These are phyloP conservation scores for Sebastes reedi DNA, from an alignment of 2,797 vertebrate species.

Conservation along the genomic window DNA sequence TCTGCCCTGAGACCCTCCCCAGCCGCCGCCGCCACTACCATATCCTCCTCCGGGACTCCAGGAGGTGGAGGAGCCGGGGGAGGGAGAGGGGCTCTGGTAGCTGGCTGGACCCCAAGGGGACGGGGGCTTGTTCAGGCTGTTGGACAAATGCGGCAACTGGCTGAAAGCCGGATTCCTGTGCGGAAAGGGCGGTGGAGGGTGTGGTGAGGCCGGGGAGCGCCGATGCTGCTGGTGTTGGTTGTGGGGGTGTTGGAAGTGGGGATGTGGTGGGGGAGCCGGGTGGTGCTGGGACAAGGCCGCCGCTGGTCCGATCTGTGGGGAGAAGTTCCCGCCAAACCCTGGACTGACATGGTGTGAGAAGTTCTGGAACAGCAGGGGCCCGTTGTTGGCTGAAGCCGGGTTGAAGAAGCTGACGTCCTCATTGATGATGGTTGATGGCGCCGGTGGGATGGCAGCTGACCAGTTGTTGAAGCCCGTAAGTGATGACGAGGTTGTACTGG, in stretches of 20 bases:
- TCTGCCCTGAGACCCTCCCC: constrained; percentile 96
- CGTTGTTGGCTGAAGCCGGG: constrained; percentile 96
- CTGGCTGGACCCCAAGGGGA: constrained; percentile 95
- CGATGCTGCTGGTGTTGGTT: constrained; percentile 98
- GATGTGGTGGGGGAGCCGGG: constrained; percentile 89
- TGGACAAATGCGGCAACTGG: constrained; percentile 97
- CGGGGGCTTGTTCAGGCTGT: constrained; percentile 97
- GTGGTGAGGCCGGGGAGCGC: constrained; percentile 96
- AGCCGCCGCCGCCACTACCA: constrained; percentile 87
- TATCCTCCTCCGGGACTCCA: constrained; percentile 97
- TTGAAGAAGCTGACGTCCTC: constrained; percentile 99
- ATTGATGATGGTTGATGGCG: constrained; percentile 95
- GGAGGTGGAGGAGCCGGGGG: constrained; percentile 90
- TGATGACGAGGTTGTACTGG: constrained; percentile 92
- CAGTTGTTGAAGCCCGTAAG: constrained; percentile 98
- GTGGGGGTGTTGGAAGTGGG: constrained; percentile 95
- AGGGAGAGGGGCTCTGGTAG: constrained; percentile 98
- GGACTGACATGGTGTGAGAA: constrained; percentile 98
- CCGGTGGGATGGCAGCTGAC: constrained; percentile 96
- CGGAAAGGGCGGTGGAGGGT: constrained; percentile 86
- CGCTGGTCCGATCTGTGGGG: constrained; percentile 94
- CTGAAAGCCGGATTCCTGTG: constrained; percentile 94
- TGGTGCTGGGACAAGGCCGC: constrained; percentile 94
- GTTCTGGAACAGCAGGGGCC: constrained; percentile 98
- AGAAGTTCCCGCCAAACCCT: constrained; percentile 98